Base-by-base conservation (phyloP, 2,113 vertebrate species). In the Brevimyrus niger region DNA sequence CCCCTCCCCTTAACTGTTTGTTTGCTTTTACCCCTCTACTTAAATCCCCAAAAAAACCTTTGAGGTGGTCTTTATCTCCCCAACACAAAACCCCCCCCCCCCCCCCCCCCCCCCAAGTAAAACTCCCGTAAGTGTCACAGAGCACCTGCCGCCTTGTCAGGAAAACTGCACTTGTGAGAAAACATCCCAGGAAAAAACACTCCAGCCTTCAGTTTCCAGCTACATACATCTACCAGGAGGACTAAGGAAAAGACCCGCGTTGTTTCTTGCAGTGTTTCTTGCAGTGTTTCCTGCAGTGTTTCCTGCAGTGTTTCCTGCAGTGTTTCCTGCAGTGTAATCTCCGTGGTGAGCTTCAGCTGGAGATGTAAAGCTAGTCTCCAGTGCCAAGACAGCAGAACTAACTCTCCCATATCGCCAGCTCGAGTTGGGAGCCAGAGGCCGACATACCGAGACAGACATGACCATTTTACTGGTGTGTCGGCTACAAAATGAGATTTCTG, bases 71-170 rank as follows among this genome's bases (percentile, higher is more conserved):
- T 94, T 94, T 94, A 94, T 95, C 92, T 95, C 90, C 95, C 93
- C 92, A 90, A 93, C 94, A 92, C 92, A 95, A 96, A 93, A 93
- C 93, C 92, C 61, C 9, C 3, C 7, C 65, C 61, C 23, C 27
- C 27, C 61, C 27, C 69, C 31, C 69, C 0, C 69, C 93, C 91
- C 80, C 93, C 94, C 96, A 97, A 97, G 97, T 98, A 65, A 65
- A 65, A 65, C 27, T 27, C n/a, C 61, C 9, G n/a, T 27, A 65
- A n/a, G n/a, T 11, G 58, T 27, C 58, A 10, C 58, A 65, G 58
- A 27, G 69, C 3, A 38, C 73, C 47, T 50, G 87, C 61, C 31
- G 4, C 61, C 44, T 17, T 31, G 87, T 88, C 87, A 88, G 11
- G 87, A 50, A 73, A 73, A 88, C n/a, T 19, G 21, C 9, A 15